phyloP scores from a whole-genome alignment of 2,888 invertebrate species.

The Thymelicus lineola region DNA sequence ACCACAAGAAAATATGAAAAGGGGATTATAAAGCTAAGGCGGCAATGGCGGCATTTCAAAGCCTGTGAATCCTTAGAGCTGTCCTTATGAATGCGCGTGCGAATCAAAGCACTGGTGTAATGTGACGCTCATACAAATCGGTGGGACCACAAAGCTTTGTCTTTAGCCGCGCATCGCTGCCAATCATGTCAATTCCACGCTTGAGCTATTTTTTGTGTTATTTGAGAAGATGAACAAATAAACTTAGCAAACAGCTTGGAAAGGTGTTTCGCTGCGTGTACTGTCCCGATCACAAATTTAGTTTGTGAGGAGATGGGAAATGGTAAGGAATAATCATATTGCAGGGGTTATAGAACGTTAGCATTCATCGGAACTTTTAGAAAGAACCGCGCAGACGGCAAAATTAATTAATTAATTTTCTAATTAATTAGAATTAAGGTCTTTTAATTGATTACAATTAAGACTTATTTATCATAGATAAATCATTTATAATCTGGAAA shows the following conservation, averaged over 20 bases:
- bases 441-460: no score
- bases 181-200: constrained; percentile 61
- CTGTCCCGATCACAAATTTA: background rate
- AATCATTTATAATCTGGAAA: no score
- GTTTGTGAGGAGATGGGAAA: no score
- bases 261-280: background rate
- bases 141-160: constrained; percentile 50
- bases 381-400: no score
- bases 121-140: constrained; percentile 63
- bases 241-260: constrained; percentile 6
- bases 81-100: constrained; percentile 53
- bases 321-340: no score
- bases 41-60: constrained; percentile 21
- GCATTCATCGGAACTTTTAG: no score
- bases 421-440: no score
- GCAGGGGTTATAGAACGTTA: no score
- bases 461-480: no score
- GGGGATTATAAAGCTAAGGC: constrained; percentile 18
- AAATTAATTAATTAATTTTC: no score
- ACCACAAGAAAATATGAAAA: constrained; percentile 1
- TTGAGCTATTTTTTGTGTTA: constrained; percentile 18
- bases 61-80: constrained; percentile 1
- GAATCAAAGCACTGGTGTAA: constrained; percentile 60
- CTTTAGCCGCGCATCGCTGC: constrained; percentile 56
- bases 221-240: background rate